phyloP scores from a whole-genome alignment of 2,888 invertebrate species.

The Nephrotoma appendiculata region DNA sequence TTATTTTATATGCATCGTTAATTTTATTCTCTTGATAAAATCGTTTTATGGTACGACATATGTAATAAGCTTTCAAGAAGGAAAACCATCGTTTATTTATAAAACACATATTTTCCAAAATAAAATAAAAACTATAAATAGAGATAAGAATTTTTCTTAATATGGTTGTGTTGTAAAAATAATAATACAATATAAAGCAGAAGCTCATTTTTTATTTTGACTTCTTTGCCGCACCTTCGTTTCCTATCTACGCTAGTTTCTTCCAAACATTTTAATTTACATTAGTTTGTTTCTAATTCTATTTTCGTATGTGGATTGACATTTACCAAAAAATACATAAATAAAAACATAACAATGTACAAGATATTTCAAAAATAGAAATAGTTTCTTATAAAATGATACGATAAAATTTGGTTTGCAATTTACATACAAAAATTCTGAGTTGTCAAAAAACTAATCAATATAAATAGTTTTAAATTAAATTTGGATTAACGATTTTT shows the following conservation, averaged over 20 bases:
- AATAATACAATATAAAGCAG: neutral
- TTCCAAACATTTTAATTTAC: neutral
- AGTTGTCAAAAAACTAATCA: neutral
- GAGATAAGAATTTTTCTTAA: neutral
- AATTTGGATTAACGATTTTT: neutral
- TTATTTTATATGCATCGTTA: neutral
- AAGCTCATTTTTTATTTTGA: neutral
- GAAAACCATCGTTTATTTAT: neutral
- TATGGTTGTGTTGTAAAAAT: neutral
- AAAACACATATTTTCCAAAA: neutral
- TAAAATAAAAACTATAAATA: neutral
- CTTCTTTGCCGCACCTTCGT: neutral
- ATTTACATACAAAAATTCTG: no score
- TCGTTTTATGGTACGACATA: neutral
- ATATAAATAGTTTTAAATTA: neutral
- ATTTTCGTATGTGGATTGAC: neutral
- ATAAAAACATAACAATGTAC: neutral
- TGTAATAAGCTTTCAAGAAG: neutral
- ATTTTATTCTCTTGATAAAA: neutral
- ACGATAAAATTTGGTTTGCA: neutral
- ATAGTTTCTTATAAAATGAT: neutral
- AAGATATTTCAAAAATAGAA: neutral
- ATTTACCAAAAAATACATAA: neutral
- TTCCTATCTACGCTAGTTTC: neutral
- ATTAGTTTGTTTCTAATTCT: neutral